Evolutionary conservation across 1,140 invertebrate species (phyloP), one percentile per base, ranked within the genome.

Genomic region (Anoplolepis gracilipes): DNA sequence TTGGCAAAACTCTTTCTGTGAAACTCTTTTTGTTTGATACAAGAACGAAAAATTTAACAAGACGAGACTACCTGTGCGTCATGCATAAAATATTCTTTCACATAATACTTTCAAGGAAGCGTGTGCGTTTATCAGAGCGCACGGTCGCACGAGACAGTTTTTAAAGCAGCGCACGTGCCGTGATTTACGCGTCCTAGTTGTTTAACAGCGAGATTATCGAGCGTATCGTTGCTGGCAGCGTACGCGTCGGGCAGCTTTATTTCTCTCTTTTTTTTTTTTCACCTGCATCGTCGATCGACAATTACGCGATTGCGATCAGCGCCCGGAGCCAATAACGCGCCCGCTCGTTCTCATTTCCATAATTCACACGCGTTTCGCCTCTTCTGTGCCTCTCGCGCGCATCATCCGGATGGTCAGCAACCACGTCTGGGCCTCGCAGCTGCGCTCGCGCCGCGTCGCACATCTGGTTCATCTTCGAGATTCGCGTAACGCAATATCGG

Each of bases 241-340:
- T 36, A 64, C 16, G 72, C 49, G 33, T 16, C 85, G 79, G 67
- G 39, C 85, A 86, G 73, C 36, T 49, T 49, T 49, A 49, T 49
- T 49, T 19, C 46, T 55, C 67, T 70, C 28, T 72, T 46, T 36
- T 28, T 57, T 28, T 57, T 49, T 46, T 85, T 86, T 42, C 67
- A 42, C 46, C 62, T 59, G 67, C 49, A 84, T 59, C 28, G 46
- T 25, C 84, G 75, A 89, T 90, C 88, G 89, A 90, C 87, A 87
- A 90, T 90, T 90, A 90, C 87, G 75, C 70, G 89, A 90, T 90
- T 90, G 75, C 89, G 86, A 90, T 90, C 89, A 65, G 72, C 76
- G 79, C 77, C 42, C 57, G 72, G 65, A 88, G 76, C 76, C 89
- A 86, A 88, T 90, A 87, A 90, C 85, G 81, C 75, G 67, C 67